phyloP scores from a whole-genome alignment of 2,113 vertebrate genomes.

The Leiothrix lutea region DNA sequence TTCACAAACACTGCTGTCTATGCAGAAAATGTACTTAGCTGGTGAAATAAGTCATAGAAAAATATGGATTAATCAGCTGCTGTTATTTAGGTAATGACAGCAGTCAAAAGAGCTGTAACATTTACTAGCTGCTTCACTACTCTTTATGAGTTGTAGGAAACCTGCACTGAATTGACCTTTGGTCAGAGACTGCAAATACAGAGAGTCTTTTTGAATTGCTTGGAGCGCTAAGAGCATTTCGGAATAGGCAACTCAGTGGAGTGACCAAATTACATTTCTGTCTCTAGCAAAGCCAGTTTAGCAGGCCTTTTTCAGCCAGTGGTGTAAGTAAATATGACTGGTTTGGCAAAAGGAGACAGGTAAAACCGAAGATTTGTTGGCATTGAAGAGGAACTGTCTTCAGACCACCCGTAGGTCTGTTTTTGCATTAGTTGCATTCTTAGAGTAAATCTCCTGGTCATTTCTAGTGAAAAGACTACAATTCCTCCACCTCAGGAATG shows the following conservation, averaged over 20 bases:
- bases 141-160: background rate
- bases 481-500: background rate
- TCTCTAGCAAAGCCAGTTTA: background rate
- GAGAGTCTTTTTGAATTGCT: background rate
- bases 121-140: background rate
- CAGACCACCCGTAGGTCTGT: too few relatives aligned
- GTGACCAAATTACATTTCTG: background rate
- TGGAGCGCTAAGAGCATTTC: background rate
- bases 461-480: background rate
- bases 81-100: background rate
- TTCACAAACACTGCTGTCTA: background rate
- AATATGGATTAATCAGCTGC: background rate
- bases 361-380: background rate
- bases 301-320: background rate
- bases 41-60: background rate
- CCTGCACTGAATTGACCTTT: background rate
- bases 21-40: background rate
- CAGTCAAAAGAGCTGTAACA: background rate
- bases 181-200: background rate
- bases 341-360: background rate
- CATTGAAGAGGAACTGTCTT: background rate
- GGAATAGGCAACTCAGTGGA: background rate
- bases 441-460: background rate
- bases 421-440: background rate
- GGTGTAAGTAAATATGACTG: background rate